Conservation (phyloP, 2,888 invertebrate genomes). For the Gortyna flavago region DNA sequence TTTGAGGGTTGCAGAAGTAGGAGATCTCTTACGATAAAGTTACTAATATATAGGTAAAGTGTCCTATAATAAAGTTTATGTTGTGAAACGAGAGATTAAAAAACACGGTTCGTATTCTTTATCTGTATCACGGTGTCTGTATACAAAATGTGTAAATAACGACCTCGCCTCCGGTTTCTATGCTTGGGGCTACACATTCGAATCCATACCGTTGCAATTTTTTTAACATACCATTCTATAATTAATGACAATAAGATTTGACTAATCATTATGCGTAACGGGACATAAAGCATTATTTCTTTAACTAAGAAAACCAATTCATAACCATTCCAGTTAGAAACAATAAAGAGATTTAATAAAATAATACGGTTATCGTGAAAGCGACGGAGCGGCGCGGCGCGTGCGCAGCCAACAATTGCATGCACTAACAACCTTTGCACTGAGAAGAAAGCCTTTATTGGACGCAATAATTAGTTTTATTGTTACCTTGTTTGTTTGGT, state of each 20-base stretch:
- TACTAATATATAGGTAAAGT: too few relatives aligned
- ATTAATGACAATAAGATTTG: conserved; percentile 30
- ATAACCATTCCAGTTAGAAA: conserved; percentile 47
- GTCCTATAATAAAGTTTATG: not conserved
- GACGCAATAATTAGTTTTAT: conserved; percentile 60
- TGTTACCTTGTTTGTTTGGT: conserved; percentile 52
- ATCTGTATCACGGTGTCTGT: not conserved
- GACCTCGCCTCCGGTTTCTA: not conserved
- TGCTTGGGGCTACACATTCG: conserved; percentile 29
- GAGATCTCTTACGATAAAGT: not conserved
- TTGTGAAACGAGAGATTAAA: not conserved
- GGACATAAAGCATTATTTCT: conserved; percentile 27
- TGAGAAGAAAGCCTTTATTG: conserved; percentile 56
- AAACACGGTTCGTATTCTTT: not conserved
- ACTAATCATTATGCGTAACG: conserved; percentile 12
- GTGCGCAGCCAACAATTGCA: conserved; percentile 61
- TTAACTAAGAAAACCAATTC: conserved; percentile 40
- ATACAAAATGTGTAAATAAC: conserved; percentile 1
- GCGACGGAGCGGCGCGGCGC: conserved; percentile 58
- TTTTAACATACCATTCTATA: not conserved
- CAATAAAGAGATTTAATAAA: conserved; percentile 62
- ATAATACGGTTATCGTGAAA: conserved; percentile 59
- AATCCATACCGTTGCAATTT: conserved; percentile 13
- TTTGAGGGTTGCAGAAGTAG: not conserved
- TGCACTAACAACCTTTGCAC: conserved; percentile 67